Evolutionary conservation across 2,797 vertebrate genomes (phyloP), one percentile per base, ranked within the genome.

Genomic region (Champsocephalus esox): DNA sequence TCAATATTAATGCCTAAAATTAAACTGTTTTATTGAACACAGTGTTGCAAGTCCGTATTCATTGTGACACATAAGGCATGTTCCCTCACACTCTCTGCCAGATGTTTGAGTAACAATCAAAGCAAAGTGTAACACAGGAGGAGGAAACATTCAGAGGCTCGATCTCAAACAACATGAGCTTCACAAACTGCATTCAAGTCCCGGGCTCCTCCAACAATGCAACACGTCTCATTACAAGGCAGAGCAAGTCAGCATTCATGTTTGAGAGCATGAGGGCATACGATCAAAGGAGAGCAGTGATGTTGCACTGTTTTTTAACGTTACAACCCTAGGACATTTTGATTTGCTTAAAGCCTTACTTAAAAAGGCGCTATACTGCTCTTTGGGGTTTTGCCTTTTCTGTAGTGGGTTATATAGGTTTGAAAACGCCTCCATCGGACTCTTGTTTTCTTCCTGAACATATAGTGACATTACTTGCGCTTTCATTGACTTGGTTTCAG

Each of bases 101-200:
- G 70, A 77, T 75, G 68, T 73, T 43, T 41, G 41, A 16, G 34
- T 48, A 38, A n/a, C 70, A 72, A 69, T 49, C 64, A 46, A 32
- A 32, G 45, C 49, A 12, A 19, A 50, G 49, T 28, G 44, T 21
- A 32, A 19, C 14, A 14, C 0, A 44, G 46, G 49, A 62, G 8
- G 32, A 55, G 48, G 28, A 67, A 58, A 45, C 9, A 45, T 64
- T 43, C 48, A 13, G n/a, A 57, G 52, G n/a, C 58, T 46, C 13
- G 1, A 12, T 66, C 49, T 19, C 41, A 34, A 13, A 44, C 34
- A 50, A 45, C 28, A 1, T 50, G 70, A 77, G 56, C 72, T 82
- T 72, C 45, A 57, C 21, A 64, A 3, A 44, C 48, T 58, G 77
- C 66, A 55, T 11, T 45, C 45, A 38, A 38, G 34, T 38, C 34